A percentile compares a stretch with the other conserved stretches of the same genome.
Evolutionary conservation across 2,113 vertebrate species (phyloP).

Genomic region (Circaetus cinerascens): DNA sequence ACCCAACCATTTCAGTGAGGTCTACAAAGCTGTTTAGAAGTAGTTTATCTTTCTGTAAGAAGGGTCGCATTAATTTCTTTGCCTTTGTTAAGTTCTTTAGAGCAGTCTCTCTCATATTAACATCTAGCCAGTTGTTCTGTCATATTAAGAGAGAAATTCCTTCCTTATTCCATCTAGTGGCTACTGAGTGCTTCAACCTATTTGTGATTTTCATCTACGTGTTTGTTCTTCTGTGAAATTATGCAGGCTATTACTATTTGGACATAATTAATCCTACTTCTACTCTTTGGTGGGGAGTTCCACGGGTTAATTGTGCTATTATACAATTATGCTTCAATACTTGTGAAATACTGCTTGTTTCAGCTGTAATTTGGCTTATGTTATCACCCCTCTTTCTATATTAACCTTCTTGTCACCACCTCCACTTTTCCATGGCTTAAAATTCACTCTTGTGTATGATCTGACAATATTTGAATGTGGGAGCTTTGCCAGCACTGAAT

Average conservation of each 20-base stretch:
- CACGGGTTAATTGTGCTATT: background rate
- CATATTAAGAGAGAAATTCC: background rate
- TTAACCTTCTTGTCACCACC: background rate
- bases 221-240: slow-evolving; percentile 31
- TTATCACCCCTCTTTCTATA: background rate
- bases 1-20: background rate
- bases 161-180: background rate
- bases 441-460: background rate
- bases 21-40: background rate
- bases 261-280: background rate
- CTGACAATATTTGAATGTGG: background rate
- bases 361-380: background rate
- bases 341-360: background rate
- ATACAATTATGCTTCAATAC: background rate
- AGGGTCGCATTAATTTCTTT: background rate
- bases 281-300: background rate
- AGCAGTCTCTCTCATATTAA: background rate
- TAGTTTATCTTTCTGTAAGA: background rate
- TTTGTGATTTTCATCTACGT: background rate
- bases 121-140: background rate
- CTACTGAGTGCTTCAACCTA: background rate
- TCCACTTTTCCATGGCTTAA: background rate
- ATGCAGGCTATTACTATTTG: background rate
- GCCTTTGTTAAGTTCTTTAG: background rate
- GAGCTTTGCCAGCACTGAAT: background rate